A percentile compares a stretch with the other conserved stretches of the same genome.
Evolutionary conservation across 2,113 vertebrate species (phyloP).

Genomic region (Axis porcinus): DNA sequence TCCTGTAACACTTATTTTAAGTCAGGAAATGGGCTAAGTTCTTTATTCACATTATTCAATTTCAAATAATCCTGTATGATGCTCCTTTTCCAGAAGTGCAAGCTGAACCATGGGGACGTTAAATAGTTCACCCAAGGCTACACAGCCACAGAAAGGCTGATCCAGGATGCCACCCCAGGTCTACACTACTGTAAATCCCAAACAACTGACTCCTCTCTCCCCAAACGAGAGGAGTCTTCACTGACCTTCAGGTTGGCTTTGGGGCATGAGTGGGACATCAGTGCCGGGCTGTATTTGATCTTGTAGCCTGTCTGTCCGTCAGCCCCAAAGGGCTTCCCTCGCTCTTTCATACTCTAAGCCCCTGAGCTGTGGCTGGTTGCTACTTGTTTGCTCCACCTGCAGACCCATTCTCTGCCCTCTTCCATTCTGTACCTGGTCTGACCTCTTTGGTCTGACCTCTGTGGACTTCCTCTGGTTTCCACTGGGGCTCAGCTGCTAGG

Average conservation of each 20-base stretch:
- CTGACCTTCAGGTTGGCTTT: neutral
- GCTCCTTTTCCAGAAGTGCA: neutral
- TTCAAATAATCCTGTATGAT: neutral
- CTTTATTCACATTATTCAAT: neutral
- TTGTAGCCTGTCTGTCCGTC: fast-evolving
- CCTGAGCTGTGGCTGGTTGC: fast-evolving
- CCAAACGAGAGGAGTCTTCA: neutral
- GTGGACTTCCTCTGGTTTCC: neutral
- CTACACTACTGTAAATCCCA: neutral
- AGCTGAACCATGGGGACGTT: neutral
- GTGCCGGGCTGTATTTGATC: no score
- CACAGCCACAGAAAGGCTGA: no score
- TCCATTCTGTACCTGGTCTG: neutral
- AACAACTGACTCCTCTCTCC: neutral
- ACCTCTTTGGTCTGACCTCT: neutral
- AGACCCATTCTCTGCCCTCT: neutral
- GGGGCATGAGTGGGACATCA: neutral
- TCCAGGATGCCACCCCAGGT: neutral
- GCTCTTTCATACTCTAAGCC: neutral
- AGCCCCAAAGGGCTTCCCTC: neutral
- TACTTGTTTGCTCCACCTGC: fast-evolving
- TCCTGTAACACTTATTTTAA: neutral
- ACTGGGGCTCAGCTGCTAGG: neutral
- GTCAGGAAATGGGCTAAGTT: neutral
- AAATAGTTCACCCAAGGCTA: neutral